Evolutionary conservation across 2,888 invertebrate species (phyloP), one percentile per base, ranked within the genome.

Genomic region (Drosophila tripunctata): DNA sequence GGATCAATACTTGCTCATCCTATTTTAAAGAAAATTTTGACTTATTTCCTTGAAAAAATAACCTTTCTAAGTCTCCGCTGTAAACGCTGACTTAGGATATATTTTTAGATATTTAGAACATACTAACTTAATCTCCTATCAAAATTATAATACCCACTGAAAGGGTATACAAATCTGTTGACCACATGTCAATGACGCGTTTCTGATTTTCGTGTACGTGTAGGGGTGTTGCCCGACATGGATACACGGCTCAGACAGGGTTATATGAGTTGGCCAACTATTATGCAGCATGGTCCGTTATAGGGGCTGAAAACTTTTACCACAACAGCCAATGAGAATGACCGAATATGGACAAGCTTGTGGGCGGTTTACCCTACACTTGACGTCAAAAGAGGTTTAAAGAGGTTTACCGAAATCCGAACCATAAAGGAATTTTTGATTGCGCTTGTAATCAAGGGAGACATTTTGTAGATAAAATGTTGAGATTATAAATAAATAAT

Each of bases 251-350:
- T n/a, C 70, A 54, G 71, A 57, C 74, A 62, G 54, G 63, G 73
- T 64, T 73, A 75, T 63, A 71, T 65, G 75, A 80, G 71, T 77
- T 79, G 82, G 62, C 78, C 87, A 86, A 81, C 81, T 81, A 72
- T 81, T 81, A 81, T 69, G 81, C 64, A 72, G 80, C 60, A 7
- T 10, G 30, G 52, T 47, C 57, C 17, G 45, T 12, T 4, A 21
- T 30, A n/a, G 27, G 73, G 65, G 65, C 73, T 62, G 61, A 44
- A 61, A 75, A 71, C 44, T 67, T 63, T 57, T 38, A 8, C 60
- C 3, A 38, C 43, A 57, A 61, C 78, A 69, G 58, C 81, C 81
- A 81, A 81, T 81, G 62, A 48, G 65, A 75, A 61, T 50, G 69
- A 8, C 8, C 71, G 33, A 51, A 5, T 8, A 17, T 22, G 33